Percentiles rank a stretch among this genome's conserved stretches.
Evolutionary conservation across 2,113 vertebrate genomes (phyloP).

Genomic region (Pongo abelii): DNA sequence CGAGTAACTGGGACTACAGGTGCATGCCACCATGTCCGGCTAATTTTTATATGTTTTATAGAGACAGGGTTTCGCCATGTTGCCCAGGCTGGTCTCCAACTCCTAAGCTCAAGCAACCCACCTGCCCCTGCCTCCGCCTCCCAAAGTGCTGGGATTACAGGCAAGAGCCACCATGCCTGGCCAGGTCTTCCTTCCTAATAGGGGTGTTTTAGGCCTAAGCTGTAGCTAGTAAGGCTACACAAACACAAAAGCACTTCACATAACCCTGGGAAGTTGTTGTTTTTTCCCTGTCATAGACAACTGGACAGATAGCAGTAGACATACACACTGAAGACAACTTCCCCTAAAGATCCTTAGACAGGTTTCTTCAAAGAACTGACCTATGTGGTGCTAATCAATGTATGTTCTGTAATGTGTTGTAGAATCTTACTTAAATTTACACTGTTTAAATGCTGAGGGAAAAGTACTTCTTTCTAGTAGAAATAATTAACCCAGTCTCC

Average conservation of each 20-base stretch:
- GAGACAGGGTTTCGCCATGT: too few species aligned
- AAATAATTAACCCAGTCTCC: background rate
- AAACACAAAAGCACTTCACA: background rate
- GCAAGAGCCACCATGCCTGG: too few species aligned
- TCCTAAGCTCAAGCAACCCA: too few species aligned
- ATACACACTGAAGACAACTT: background rate
- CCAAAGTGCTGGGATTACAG: too few species aligned
- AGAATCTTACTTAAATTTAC: background rate
- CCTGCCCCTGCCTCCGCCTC: too few species aligned
- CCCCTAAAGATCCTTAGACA: background rate
- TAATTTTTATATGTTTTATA: too few species aligned
- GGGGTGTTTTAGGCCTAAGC: background rate
- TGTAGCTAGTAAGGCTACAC: background rate
- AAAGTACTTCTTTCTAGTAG: background rate
- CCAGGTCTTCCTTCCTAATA: background rate
- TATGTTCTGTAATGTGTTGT: background rate
- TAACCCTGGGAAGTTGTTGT: background rate
- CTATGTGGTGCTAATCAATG: background rate
- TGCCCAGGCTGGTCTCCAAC: too few species aligned
- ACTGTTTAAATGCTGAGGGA: constrained; percentile 13
- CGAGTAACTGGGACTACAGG: too few species aligned
- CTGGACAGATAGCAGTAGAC: background rate
- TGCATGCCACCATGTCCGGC: too few species aligned
- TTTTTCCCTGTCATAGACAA: background rate
- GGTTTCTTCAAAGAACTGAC: background rate